Percentiles rank a stretch among this genome's conserved stretches.
Evolutionary conservation across 2,888 invertebrate species (phyloP).

Genomic region (Tuta absoluta): DNA sequence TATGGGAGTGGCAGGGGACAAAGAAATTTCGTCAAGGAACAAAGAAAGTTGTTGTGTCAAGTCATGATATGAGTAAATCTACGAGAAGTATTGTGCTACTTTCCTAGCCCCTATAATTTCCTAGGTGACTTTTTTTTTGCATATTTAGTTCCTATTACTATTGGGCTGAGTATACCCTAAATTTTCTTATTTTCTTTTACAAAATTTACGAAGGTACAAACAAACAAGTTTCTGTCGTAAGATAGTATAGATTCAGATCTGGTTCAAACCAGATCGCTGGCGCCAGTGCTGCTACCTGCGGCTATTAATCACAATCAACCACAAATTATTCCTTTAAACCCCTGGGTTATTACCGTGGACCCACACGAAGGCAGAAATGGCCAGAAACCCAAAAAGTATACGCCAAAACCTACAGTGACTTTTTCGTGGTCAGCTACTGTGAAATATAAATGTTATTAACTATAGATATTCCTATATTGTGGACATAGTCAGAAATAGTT

Average conservation of each 20-base stretch:
- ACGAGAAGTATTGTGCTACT: too few species aligned
- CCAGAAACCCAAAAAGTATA: conserved; percentile 13
- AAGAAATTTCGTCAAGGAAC: too few species aligned
- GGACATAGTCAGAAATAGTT: too few species aligned
- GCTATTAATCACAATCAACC: conserved; percentile 80
- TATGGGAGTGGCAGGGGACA: neutral
- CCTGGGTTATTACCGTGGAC: conserved; percentile 63
- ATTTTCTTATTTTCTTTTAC: too few species aligned
- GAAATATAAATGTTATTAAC: neutral
- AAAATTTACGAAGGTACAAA: too few species aligned
- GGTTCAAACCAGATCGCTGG: conserved; percentile 39
- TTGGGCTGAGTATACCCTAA: too few species aligned
- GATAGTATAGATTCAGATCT: conserved; percentile 7
- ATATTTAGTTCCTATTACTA: too few species aligned
- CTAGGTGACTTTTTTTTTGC: too few species aligned
- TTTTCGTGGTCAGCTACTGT: neutral
- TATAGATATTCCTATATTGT: too few species aligned
- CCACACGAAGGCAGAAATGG: conserved; percentile 36
- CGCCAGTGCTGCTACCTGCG: conserved; percentile 59
- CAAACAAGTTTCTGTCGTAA: neutral
- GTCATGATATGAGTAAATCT: neutral
- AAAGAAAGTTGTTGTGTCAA: neutral
- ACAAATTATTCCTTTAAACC: conserved; percentile 76
- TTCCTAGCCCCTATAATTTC: neutral
- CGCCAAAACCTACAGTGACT: neutral